Percentiles rank a stretch among this genome's conserved stretches.
phyloP scores from a whole-genome alignment of 2,888 invertebrate species.

The Dicranocentrus wangi region DNA sequence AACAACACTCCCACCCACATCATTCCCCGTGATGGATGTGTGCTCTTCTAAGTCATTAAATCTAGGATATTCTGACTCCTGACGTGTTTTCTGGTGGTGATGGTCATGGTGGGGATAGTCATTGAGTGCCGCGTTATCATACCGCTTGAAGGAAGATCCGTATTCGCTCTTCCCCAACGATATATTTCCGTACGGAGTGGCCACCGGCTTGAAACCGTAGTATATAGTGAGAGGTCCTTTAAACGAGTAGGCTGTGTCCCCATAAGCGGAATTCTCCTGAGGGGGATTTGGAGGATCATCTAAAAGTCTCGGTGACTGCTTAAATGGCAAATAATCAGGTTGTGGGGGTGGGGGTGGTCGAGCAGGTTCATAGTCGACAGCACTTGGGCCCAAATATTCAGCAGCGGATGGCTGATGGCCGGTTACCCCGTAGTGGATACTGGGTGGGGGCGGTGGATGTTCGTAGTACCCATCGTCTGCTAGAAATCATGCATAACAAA shows the following conservation, averaged over 20 bases:
- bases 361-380: conserved; percentile 39
- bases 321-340: neutral
- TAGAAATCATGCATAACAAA: neutral
- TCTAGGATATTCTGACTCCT: conserved; percentile 23
- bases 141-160: conserved; percentile 46
- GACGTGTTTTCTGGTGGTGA: neutral
- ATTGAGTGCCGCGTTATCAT: conserved; percentile 25
- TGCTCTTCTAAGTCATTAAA: conserved; percentile 15
- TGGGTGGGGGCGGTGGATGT: conserved; percentile 13
- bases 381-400: neutral
- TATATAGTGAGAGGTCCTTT: conserved; percentile 66
- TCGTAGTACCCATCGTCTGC: conserved; percentile 23
- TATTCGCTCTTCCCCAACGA: conserved; percentile 48
- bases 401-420: conserved; percentile 5
- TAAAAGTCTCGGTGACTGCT: no score
- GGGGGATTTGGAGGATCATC: no score
- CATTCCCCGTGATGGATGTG: no score
- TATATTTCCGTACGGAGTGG: conserved; percentile 68
- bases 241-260: conserved; percentile 40
- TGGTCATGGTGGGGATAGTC: neutral
- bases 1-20: neutral
- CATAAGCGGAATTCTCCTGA: conserved; percentile 13
- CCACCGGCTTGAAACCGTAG: conserved; percentile 70
- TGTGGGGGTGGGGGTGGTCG: conserved; percentile 44
- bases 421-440: conserved; percentile 34